Evolutionary conservation across 1,140 invertebrate genomes (phyloP).

Genomic region (Coenobita brevimanus): DNA sequence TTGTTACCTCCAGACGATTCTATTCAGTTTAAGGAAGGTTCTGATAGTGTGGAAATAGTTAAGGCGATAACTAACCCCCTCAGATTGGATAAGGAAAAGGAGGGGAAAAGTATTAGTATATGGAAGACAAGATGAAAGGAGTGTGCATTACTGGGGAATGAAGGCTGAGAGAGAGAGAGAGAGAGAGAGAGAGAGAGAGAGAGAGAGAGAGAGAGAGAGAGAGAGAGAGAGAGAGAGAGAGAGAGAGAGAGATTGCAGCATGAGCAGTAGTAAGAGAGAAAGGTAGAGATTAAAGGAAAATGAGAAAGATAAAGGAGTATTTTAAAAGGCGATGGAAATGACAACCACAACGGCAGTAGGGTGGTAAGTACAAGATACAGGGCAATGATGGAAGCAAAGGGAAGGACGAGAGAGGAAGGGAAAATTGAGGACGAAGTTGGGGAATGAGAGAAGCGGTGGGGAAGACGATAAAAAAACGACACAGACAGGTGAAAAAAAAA

Average conservation of each 20-base stretch:
- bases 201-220: background rate
- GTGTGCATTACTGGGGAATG: too few species aligned
- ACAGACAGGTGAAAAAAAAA: background rate
- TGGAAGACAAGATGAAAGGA: too few species aligned
- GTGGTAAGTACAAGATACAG: background rate
- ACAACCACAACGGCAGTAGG: background rate
- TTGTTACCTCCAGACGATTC: too few species aligned
- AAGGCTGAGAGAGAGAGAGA: too few species aligned
- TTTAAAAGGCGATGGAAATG: background rate
- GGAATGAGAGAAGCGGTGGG: background rate
- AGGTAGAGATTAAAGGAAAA: too few species aligned
- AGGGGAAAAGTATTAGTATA: too few species aligned
- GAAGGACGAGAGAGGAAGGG: background rate
- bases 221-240: background rate
- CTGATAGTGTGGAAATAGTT: too few species aligned
- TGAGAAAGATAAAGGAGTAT: background rate
- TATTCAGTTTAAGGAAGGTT: too few species aligned
- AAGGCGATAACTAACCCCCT: too few species aligned
- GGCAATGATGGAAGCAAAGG: background rate
- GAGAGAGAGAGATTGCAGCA: background rate
- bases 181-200: background rate
- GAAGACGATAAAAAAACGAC: background rate
- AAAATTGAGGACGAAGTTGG: background rate
- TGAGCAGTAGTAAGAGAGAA: too few species aligned
- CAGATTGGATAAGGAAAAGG: too few species aligned